A percentile compares a stretch with the other conserved stretches of the same genome.
phyloP scores from a whole-genome alignment of 2,888 invertebrate species.

The Caenorhabditis plicata region DNA sequence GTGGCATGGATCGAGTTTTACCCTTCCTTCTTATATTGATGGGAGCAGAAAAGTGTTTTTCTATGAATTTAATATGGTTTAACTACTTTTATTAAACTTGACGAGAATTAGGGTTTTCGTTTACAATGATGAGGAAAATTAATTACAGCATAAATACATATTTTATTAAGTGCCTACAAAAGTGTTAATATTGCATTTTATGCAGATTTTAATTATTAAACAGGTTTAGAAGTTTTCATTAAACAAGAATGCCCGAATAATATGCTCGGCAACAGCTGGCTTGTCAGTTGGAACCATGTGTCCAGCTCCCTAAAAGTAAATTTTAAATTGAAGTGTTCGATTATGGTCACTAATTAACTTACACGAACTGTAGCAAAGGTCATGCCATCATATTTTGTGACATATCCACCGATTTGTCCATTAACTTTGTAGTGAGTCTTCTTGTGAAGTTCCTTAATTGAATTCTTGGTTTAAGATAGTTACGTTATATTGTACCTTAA shows the following conservation, averaged over 20 bases:
- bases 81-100: too few species aligned
- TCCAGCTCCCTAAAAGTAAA: conserved; percentile 70
- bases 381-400: conserved; percentile 32
- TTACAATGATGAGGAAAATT: too few species aligned
- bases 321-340: neutral
- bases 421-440: conserved; percentile 33
- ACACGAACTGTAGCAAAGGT: conserved; percentile 34
- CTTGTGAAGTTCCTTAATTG: conserved; percentile 1
- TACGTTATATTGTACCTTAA: conserved; percentile 18
- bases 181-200: too few species aligned
- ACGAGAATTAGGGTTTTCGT: too few species aligned
- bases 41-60: too few species aligned
- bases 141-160: too few species aligned
- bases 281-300: conserved; percentile 76
- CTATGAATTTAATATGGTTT: too few species aligned
- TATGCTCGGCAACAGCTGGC: conserved; percentile 39
- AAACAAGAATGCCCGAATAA: conserved; percentile 38
- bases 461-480: neutral
- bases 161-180: too few species aligned
- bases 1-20: too few species aligned
- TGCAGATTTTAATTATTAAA: too few species aligned
- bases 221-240: conserved; percentile 36
- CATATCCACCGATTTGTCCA: conserved; percentile 44
- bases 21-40: too few species aligned
- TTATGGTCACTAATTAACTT: too few species aligned